Base-by-base conservation (phyloP, 2,888 invertebrate species). In the Petrolisthes manimaculis region DNA sequence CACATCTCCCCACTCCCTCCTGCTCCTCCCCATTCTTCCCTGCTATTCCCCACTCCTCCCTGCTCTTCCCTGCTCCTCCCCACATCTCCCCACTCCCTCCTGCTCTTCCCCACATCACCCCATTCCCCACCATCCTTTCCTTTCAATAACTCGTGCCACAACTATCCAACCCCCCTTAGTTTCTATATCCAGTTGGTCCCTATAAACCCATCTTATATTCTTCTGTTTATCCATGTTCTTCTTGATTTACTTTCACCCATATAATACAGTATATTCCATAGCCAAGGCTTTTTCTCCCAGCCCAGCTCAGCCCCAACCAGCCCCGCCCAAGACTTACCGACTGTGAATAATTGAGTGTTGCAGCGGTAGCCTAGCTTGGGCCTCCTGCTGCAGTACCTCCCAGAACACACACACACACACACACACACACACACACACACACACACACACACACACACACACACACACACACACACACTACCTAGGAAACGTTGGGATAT, bases 391-490 rank as follows among this genome's bases (percentile, higher is more conserved):
- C 61, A 61, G 61, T 61, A 61, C 61, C 18, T 37, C 14, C 75
- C 61, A 18, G 9, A 61, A 61, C 61, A 61, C 61, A 61, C 61
- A 61, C 61, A 61, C 61, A 61, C 61, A n/a, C 75, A 75, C 75
- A 75, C 75, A 75, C 75, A 75, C 75, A 75, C 75, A n/a, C 75
- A 75, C 75, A 75, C 75, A 12, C 75, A 75, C 75, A 75, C 75
- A n/a, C 75, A 75, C 75, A 75, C 75, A n/a, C 75, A 75, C 75
- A 75, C 75, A n/a, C 75, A 75, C 75, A 75, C 75, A 5, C 75
- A 75, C 75, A 75, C 75, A 61, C 61, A 61, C 61, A 61, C 61
- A 61, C 61, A 61, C 61, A 61, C 61, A 61, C 61, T n/a, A n/a
- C n/a, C n/a, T n/a, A n/a, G n/a, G n/a, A n/a, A n/a, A n/a, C n/a